Conservation (phyloP, 2,113 vertebrate species). For the Lampris incognitus region DNA sequence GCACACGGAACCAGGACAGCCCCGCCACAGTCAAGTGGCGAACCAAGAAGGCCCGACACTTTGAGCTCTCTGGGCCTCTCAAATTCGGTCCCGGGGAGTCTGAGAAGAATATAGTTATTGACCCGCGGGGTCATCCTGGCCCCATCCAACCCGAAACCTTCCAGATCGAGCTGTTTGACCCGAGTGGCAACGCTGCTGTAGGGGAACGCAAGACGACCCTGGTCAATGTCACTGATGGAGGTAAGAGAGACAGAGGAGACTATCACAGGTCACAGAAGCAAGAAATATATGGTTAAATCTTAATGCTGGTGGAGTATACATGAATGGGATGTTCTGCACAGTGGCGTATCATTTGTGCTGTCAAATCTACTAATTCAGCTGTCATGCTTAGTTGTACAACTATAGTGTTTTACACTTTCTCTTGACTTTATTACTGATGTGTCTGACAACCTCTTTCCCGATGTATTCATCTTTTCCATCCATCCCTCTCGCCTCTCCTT, state of each 20-base stretch:
- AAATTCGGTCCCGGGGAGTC: constrained; percentile 78
- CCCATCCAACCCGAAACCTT: constrained; percentile 72
- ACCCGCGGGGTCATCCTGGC: constrained; percentile 49
- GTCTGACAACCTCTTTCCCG: neutral
- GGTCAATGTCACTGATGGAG: constrained; percentile 71
- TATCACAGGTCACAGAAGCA: neutral
- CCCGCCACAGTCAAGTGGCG: constrained; percentile 77
- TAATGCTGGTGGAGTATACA: too few relatives aligned
- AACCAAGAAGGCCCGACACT: constrained; percentile 74
- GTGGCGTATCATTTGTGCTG: too few relatives aligned
- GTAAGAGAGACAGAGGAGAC: constrained; percentile 35
- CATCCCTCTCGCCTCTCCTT: neutral
- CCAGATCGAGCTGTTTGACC: constrained; percentile 81
- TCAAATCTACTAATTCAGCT: too few relatives aligned
- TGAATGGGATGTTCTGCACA: too few relatives aligned
- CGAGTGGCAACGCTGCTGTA: constrained; percentile 69
- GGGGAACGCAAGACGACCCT: constrained; percentile 78
- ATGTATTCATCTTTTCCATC: neutral
- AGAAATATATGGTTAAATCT: neutral
- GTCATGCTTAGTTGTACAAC: too few relatives aligned
- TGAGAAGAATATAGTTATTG: constrained; percentile 78
- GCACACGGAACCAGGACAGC: constrained; percentile 70
- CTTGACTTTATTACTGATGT: too few relatives aligned
- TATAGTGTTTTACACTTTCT: too few relatives aligned
- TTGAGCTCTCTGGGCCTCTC: constrained; percentile 68